phyloP scores from a whole-genome alignment of 2,888 invertebrate genomes.

The Drosophila kanekoi region DNA sequence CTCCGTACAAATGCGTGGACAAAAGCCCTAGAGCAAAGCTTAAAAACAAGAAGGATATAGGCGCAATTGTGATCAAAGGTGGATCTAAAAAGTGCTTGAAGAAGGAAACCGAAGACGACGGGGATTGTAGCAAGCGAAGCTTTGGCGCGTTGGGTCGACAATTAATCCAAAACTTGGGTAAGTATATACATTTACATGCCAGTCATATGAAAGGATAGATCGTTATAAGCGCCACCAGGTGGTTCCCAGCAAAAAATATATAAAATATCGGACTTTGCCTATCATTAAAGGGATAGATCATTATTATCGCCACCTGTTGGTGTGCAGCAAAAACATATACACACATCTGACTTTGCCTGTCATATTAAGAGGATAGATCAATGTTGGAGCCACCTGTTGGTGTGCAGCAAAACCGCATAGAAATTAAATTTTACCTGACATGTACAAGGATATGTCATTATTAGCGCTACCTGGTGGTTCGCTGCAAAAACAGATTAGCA shows the following conservation, averaged over 20 bases:
- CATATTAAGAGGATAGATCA: background rate
- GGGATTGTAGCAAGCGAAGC: background rate
- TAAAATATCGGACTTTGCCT: background rate
- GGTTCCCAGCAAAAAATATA: background rate
- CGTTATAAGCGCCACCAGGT: background rate
- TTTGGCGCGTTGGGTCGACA: constrained; percentile 5
- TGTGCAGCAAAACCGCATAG: too few relatives aligned
- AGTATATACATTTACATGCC: constrained; percentile 18
- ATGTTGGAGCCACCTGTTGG: background rate
- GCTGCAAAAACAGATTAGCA: background rate
- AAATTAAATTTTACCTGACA: too few relatives aligned
- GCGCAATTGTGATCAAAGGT: constrained; percentile 31
- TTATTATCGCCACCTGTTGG: background rate
- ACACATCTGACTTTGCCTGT: too few relatives aligned
- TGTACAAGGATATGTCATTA: background rate
- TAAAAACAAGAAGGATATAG: background rate
- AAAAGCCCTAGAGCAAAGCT: background rate
- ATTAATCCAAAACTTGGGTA: constrained; percentile 32
- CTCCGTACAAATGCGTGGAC: background rate
- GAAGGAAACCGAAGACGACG: background rate
- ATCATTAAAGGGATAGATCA: background rate
- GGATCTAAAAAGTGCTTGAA: constrained; percentile 34
- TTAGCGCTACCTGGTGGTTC: background rate
- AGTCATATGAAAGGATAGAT: background rate
- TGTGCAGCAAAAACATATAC: too few relatives aligned